Evolutionary conservation across 1,140 invertebrate genomes (phyloP), one percentile per base, ranked within the genome.

Genomic region (Laupala kohalensis): DNA sequence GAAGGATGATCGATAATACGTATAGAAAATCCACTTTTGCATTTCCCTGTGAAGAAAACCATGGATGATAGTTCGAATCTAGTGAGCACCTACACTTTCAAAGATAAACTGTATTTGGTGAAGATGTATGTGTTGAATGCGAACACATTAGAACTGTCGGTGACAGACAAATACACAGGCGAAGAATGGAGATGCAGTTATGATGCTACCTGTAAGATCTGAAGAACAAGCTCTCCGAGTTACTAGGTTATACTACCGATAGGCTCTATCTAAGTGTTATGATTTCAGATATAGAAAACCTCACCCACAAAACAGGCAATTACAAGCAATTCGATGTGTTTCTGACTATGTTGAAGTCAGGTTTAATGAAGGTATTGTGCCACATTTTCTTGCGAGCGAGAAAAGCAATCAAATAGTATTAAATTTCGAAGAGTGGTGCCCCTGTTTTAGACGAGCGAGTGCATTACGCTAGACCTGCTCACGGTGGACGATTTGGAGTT

Each of bases 131-230:
- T 80, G 53, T 72, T 76, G 24, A 77, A 78, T 69, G 78, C 77
- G 28, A 78, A 73, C 74, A 26, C 62, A 29, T 76, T 83, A 68
- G 80, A 83, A 72, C 70, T 84, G 37, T 76, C 78, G 5, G 75
- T 84, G 28, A 81, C 80, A 25, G 82, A 85, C 73, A 84, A 84
- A 77, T 78, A 80, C 74, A 80, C 82, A 15, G 79, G 79, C 6
- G 83, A 85, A 77, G 81, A 83, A 76, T 85, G 83, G 83, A 80
- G 79, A 71, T 83, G 83, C n/a, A 79, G 77, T 27, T 84, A 83
- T 67, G 83, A 84, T 73, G 75, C 76, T 19, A 78, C 81, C 73
- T 82, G 83, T 84, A 76, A 71, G 79, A 77, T 64, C n/a, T n/a
- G n/a, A n/a, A n/a, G n/a, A n/a, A n/a, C n/a, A n/a, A n/a, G n/a